A percentile compares a stretch with the other conserved stretches of the same genome.
phyloP scores from a whole-genome alignment of 2,797 vertebrate genomes.

The Sylvilagus floridanus region DNA sequence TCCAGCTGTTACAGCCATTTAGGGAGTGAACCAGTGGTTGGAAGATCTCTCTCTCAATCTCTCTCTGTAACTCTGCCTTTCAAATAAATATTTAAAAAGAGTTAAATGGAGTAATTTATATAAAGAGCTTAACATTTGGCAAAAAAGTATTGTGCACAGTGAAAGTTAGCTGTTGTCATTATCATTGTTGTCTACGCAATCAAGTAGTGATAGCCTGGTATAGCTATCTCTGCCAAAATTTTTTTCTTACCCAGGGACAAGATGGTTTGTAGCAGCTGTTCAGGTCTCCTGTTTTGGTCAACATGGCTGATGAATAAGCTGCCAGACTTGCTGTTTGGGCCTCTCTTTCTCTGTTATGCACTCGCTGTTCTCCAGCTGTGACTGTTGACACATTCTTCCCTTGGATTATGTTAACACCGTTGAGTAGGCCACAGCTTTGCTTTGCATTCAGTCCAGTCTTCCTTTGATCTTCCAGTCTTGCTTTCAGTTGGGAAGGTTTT shows the following conservation, averaged over 20 bases:
- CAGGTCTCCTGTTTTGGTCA: background rate
- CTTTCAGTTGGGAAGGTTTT: background rate
- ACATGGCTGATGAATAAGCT: background rate
- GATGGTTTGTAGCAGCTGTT: slow-evolving; percentile 20
- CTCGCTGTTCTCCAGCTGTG: background rate
- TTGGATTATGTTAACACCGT: too few relatives aligned
- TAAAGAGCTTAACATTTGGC: background rate
- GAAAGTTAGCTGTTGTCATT: background rate
- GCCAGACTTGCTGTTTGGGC: background rate
- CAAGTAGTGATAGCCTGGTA: background rate
- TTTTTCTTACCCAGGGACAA: background rate
- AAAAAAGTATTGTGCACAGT: background rate
- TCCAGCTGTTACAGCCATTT: too few relatives aligned
- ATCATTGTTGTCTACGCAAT: background rate
- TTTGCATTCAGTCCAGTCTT: background rate
- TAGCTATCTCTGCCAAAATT: background rate
- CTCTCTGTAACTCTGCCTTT: too few relatives aligned
- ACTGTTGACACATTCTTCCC: background rate
- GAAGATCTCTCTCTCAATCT: too few relatives aligned
- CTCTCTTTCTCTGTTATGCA: background rate
- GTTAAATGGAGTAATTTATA: background rate
- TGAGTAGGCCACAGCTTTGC: background rate
- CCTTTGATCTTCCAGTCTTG: background rate
- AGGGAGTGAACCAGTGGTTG: too few relatives aligned
- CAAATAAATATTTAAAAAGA: too few relatives aligned